A percentile compares a stretch with the other conserved stretches of the same genome.
Evolutionary conservation across 2,888 invertebrate species (phyloP).

Genomic region (Ichneumon xanthorius): DNA sequence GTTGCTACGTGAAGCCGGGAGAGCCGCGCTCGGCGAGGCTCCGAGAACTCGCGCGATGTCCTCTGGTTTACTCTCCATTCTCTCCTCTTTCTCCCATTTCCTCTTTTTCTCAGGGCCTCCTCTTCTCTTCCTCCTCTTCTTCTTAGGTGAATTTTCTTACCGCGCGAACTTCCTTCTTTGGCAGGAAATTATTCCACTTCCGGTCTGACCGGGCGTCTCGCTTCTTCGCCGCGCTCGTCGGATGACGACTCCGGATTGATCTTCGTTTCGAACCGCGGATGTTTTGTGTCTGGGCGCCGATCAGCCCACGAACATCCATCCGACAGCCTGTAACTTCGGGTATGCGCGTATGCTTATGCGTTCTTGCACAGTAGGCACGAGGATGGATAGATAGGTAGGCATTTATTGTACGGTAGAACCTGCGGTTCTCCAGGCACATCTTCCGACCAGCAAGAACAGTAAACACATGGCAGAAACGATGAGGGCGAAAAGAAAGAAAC

Average conservation of each 20-base stretch:
- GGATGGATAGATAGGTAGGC: too few species aligned
- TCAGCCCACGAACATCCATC: too few species aligned
- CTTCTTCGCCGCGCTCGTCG: conserved; percentile 48
- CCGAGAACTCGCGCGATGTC: conserved; percentile 41
- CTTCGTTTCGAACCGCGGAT: conserved; percentile 52
- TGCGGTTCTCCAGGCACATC: too few species aligned
- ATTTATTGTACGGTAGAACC: too few species aligned
- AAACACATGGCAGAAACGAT: too few species aligned
- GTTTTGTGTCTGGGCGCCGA: too few species aligned
- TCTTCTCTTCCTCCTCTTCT: conserved; percentile 36
- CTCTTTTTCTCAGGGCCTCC: conserved; percentile 18
- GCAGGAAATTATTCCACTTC: conserved; percentile 69
- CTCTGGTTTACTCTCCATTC: conserved; percentile 49
- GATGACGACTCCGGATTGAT: conserved; percentile 65
- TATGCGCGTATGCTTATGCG: too few species aligned
- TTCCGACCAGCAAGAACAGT: too few species aligned
- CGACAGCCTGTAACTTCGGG: too few species aligned
- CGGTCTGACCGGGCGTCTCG: conserved; percentile 40
- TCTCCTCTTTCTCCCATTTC: conserved; percentile 30
- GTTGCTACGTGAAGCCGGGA: conserved; percentile 77
- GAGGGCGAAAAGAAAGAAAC: too few species aligned
- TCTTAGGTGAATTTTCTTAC: conserved; percentile 40
- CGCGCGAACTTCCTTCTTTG: conserved; percentile 43
- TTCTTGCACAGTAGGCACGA: too few species aligned
- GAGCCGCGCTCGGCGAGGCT: conserved; percentile 71